Percentiles rank a stretch among this genome's conserved stretches.
phyloP scores from a whole-genome alignment of 2,888 invertebrate genomes.

The Mystacides longicornis region DNA sequence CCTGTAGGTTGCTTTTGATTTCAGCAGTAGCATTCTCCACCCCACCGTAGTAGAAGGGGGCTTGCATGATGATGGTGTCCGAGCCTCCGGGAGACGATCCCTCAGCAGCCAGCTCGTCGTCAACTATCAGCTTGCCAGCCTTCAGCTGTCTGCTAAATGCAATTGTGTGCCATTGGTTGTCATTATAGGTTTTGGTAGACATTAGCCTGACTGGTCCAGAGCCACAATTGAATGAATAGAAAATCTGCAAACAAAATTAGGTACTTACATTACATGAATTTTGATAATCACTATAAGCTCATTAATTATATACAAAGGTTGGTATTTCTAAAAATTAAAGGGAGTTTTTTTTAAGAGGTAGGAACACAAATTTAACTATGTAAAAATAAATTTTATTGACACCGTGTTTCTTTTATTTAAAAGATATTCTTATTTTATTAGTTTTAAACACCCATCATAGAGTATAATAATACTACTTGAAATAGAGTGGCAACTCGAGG shows the following conservation, averaged over 20 bases:
- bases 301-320: no score
- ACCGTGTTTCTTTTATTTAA: no score
- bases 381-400: no score
- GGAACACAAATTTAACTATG: no score
- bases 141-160: conserved; percentile 56
- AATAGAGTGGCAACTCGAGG: no score
- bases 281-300: no score
- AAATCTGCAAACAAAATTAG: conserved; percentile 45
- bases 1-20: conserved; percentile 36
- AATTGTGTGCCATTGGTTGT: conserved; percentile 74
- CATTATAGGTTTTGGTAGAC: conserved; percentile 55
- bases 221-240: conserved; percentile 67
- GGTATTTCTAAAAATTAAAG: no score
- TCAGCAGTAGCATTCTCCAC: conserved; percentile 44
- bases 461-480: no score
- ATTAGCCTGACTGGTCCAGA: conserved; percentile 52
- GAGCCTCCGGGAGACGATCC: conserved; percentile 43
- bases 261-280: no score
- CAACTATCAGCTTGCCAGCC: conserved; percentile 61
- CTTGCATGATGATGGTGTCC: conserved; percentile 51
- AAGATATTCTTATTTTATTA: no score
- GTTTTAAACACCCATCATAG: no score
- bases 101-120: conserved; percentile 48
- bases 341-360: no score
- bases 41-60: conserved; percentile 79